Conservation (phyloP, 92 coral and sea anemone genomes). For the Muricea muricata region DNA sequence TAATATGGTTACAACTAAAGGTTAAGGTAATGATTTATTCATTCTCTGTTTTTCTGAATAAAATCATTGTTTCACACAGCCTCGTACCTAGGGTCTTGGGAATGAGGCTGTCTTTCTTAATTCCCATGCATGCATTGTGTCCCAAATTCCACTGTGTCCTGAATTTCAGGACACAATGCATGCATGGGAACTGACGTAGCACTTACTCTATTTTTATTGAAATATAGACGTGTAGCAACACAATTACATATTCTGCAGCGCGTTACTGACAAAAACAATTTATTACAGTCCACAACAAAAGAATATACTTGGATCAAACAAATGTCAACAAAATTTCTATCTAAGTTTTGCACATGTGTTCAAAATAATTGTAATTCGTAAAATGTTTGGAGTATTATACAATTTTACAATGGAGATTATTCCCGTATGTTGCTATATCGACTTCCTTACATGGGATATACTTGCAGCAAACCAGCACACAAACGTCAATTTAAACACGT, state of each 20-base stretch:
- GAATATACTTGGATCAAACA: constrained; percentile 2
- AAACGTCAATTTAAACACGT: neutral
- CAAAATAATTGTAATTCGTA: neutral
- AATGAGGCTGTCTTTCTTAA: too few species aligned
- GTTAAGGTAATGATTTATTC: too few species aligned
- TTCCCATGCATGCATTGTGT: too few species aligned
- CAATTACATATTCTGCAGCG: neutral
- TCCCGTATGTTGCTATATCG: neutral
- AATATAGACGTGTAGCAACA: too few species aligned
- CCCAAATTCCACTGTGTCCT: too few species aligned
- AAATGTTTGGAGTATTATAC: constrained; percentile 32
- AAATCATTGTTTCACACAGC: too few species aligned
- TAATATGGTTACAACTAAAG: too few species aligned
- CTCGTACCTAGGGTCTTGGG: too few species aligned
- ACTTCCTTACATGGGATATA: neutral
- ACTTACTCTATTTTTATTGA: too few species aligned
- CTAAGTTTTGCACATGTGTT: constrained; percentile 6
- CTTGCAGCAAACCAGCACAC: neutral
- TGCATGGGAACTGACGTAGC: too few species aligned
- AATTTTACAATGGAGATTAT: constrained; percentile 36
- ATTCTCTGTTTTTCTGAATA: too few species aligned
- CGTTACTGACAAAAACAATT: neutral
- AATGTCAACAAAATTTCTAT: neutral
- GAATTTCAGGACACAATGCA: too few species aligned
- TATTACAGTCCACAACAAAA: neutral